Base-by-base conservation (phyloP, 2,888 invertebrate species). In the Hylaea fasciaria region DNA sequence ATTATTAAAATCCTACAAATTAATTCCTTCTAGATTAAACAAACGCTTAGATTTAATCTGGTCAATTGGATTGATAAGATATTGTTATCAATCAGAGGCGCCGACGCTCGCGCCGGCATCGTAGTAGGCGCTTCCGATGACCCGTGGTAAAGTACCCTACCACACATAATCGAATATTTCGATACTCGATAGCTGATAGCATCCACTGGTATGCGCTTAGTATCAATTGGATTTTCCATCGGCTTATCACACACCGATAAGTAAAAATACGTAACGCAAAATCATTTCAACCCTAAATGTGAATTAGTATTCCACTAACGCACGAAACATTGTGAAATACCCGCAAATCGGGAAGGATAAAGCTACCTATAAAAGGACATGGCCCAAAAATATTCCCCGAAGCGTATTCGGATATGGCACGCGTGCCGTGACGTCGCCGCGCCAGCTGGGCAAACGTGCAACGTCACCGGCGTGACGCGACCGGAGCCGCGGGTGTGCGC, bases 371-470 rank as follows among this genome's bases (percentile, higher is more conserved):
- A 43, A 51, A 62, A 61, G 56, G 61, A 50, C 39, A 54, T 47
- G 55, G 69, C 70, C 72, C 65, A 55, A 64, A 70, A 68, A 51
- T 45, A 57, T 72, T 71, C 68, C 54, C 55, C 65, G 70, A 72
- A 70, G 54, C 39, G n/a, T 43, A 60, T 43, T 51, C 56, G 43
- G 47, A 28, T 46, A 46, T 37, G 22, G 37, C 46, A 17, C 17
- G 43, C 60, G 62, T 50, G 43, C 11, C 40, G 70, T 84, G 81
- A 83, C 84, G 85, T 82, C 66, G 49, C 57, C 66, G 49, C 58
- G 62, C 73, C 82, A 82, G 80, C 83, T 80, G 83, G 65, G 66
- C 66, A 72, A 74, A 77, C 71, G 66, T 57, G 66, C 64, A 57
- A 60, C 74, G 74, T 68, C 64, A 68, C 58, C 49, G 73, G 73